Evolutionary conservation across 2,113 vertebrate species (phyloP), one percentile per base, ranked within the genome.

Genomic region (Plecturocebus donacophilus): DNA sequence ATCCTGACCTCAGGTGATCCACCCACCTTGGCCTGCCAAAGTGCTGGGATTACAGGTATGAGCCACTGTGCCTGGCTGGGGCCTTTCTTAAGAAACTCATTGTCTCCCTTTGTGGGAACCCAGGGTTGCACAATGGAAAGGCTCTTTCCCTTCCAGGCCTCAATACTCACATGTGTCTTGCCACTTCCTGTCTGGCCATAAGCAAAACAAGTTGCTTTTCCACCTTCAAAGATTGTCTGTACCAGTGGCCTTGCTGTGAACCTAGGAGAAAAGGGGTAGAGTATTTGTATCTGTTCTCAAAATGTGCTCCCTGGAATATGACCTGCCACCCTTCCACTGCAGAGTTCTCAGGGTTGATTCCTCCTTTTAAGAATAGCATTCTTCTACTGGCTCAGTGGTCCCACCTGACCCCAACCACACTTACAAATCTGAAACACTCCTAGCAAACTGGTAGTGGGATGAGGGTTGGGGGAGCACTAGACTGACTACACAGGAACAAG

Each of bases 181-280:
- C 99, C 99, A 98, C 99, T 99, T 97, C 99, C 99, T 0, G 99
- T 99, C 97, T 99, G 99, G 8, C 99, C 99, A 42, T 99, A 99
- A 0, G 99, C 99, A 97, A 99, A 99, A 97, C 99, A 99, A 0
- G 99, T 99, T 0, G 99, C 99, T 98, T 99, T 99, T 19, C 99
- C 99, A 8, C 99, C 99, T 96, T 99, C 99, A 85, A 99, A 99
- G 96, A 99, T 99, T 2, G 99, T 99, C 94, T 99, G 99, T 73
- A 99, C 99, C 93, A 99, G 98, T 94, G 99, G 99, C 96, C 99
- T 99, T 96, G 99, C 99, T 89, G 99, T 99, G 97, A 99, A 99
- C 96, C 99, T 99, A 92, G 52, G 68, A 19, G 35, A 40, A 85
- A 30, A 88, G 12, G 40, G 9, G 35, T 70, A 87, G 12, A 61